These are phyloP conservation scores for Myotis pilosus DNA, from an alignment of 2,797 vertebrate genomes.

Conservation along the genomic window DNA sequence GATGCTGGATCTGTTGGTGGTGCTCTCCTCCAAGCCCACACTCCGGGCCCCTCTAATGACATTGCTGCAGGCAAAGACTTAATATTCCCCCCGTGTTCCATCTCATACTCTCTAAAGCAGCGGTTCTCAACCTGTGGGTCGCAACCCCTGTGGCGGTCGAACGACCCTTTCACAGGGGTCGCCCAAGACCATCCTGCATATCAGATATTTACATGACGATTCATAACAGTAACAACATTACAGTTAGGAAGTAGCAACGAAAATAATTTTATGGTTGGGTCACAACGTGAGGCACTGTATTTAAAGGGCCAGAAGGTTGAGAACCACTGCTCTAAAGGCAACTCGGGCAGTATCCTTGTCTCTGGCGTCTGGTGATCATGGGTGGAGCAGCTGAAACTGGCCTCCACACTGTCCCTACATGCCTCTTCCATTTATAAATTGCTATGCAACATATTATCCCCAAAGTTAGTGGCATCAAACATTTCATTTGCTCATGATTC, in stretches of 20 bases:
- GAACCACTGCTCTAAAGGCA: background rate
- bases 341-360: background rate
- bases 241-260: no score
- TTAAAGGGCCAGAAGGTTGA: no score
- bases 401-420: background rate
- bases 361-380: background rate
- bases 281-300: no score
- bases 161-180: no score
- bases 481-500: background rate
- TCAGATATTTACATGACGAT: no score
- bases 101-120: no score
- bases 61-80: fast-evolving
- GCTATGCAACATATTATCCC: background rate
- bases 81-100: background rate
- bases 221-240: no score
- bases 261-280: no score
- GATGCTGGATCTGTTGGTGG: background rate
- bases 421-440: background rate
- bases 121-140: no score
- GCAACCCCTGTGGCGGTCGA: no score
- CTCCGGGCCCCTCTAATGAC: no score
- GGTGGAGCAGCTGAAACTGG: background rate
- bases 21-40: background rate
- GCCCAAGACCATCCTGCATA: no score
- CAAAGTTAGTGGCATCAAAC: background rate